Conservation (phyloP, 1,140 invertebrate genomes). For the Drosophila carrolli region DNA sequence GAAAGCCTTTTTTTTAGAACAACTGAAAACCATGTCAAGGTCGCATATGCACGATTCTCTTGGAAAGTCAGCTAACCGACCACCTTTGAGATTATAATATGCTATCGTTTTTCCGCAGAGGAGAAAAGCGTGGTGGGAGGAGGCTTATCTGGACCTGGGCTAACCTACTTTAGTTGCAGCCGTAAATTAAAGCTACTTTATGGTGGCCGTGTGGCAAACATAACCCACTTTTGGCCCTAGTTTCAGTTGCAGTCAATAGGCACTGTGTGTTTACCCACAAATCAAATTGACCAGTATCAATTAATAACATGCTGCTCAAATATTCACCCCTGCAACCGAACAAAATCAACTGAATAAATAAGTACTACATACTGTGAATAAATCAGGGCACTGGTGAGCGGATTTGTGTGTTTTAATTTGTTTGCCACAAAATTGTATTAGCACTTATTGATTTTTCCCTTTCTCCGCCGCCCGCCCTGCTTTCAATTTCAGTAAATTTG, state of each 20-base stretch:
- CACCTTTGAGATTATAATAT: constrained; percentile 32
- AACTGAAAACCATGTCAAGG: constrained; percentile 18
- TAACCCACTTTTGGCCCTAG: constrained; percentile 57
- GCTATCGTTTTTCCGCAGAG: neutral
- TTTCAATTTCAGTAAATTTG: constrained; percentile 45
- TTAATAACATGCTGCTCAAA: constrained; percentile 53
- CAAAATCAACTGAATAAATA: constrained; percentile 44
- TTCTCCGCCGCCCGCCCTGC: constrained; percentile 10
- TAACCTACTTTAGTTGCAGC: constrained; percentile 64
- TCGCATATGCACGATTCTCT: constrained; percentile 1
- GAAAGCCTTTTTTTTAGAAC: constrained; percentile 1
- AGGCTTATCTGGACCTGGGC: constrained; percentile 55
- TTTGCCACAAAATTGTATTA: constrained; percentile 70
- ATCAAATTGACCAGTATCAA: constrained; percentile 36
- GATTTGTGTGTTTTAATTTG: constrained; percentile 45
- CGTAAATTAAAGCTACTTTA: constrained; percentile 62
- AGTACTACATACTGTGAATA: constrained; percentile 3
- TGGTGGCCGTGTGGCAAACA: constrained; percentile 51
- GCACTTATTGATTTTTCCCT: constrained; percentile 76
- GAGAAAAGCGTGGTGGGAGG: neutral
- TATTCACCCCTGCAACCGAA: constrained; percentile 32
- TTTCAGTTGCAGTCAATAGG: constrained; percentile 8
- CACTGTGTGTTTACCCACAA: constrained; percentile 13
- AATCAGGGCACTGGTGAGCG: constrained; percentile 19
- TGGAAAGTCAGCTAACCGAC: neutral